A percentile compares a stretch with the other conserved stretches of the same genome.
These are phyloP conservation scores for Chymomyza amoena DNA, from an alignment of 2,888 invertebrate species.

Conservation along the genomic window DNA sequence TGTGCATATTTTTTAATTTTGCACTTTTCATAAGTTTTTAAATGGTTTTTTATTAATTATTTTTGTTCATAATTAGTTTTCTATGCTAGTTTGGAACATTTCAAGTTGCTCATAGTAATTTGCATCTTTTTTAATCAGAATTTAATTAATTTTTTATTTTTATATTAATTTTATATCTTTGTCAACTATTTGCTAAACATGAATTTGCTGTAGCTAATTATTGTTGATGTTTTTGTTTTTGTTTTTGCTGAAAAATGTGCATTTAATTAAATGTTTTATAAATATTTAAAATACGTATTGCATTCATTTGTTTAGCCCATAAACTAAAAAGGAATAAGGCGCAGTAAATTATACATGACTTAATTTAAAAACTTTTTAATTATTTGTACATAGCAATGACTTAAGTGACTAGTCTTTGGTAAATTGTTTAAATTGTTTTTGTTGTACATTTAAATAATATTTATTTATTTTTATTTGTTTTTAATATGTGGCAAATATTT, in stretches of 20 bases:
- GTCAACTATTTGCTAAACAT: background rate
- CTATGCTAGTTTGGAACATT: constrained; percentile 71
- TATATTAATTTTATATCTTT: background rate
- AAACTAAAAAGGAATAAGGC: constrained; percentile 45
- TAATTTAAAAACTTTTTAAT: constrained; percentile 5
- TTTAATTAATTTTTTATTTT: constrained; percentile 31
- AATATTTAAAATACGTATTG: constrained; percentile 74
- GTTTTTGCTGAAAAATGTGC: constrained; percentile 30
- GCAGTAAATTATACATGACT: constrained; percentile 32
- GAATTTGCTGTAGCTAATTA: background rate
- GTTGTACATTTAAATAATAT: background rate
- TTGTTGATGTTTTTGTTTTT: background rate
- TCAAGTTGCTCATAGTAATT: constrained; percentile 64
- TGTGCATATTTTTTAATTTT: constrained; percentile 53
- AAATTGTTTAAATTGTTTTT: constrained; percentile 36
- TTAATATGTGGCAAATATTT: background rate
- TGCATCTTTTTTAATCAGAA: constrained; percentile 26
- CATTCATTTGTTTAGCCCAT: constrained; percentile 51
- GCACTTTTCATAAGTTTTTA: constrained; percentile 48
- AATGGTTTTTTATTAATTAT: constrained; percentile 32
- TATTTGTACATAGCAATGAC: constrained; percentile 68
- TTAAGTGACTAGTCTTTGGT: constrained; percentile 76
- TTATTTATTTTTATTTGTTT: background rate
- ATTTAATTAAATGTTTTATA: constrained; percentile 54
- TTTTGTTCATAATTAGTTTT: constrained; percentile 60